A percentile compares a stretch with the other conserved stretches of the same genome.
phyloP scores from a whole-genome alignment of 1,140 invertebrate genomes.

The Bombus polaris region DNA sequence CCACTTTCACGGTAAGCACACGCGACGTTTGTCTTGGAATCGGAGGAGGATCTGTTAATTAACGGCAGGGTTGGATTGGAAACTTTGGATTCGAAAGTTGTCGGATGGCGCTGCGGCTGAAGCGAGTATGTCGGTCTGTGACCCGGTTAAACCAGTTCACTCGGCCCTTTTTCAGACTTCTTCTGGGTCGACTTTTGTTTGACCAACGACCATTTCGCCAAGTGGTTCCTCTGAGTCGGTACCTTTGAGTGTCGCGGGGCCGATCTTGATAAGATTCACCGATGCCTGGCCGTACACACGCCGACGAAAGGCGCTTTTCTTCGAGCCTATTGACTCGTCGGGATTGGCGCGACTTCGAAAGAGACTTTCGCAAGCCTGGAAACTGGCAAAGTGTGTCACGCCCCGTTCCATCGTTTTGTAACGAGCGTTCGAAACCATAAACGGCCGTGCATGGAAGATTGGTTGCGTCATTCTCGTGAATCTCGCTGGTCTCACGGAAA shows the following conservation, averaged over 20 bases:
- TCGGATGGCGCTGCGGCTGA: neutral
- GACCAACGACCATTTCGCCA: neutral
- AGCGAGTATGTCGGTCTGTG: neutral
- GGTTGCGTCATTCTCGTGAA: too few species aligned
- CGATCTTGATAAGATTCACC: conserved; percentile 41
- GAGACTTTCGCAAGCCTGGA: neutral
- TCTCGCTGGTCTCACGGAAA: too few species aligned
- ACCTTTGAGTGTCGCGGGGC: neutral
- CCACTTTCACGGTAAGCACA: neutral
- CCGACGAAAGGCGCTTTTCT: neutral
- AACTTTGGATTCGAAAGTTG: conserved; percentile 5
- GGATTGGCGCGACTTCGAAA: neutral
- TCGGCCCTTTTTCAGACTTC: neutral
- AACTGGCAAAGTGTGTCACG: conserved; percentile 9
- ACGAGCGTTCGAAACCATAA: neutral
- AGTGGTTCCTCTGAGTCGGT: neutral
- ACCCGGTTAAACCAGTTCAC: neutral
- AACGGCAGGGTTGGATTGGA: neutral
- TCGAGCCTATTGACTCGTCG: conserved; percentile 20
- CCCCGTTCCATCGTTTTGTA: too few species aligned
- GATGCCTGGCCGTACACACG: neutral
- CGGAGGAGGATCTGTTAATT: conserved; percentile 31
- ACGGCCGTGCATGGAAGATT: neutral
- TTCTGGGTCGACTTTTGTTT: conserved; percentile 19
- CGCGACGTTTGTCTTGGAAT: neutral